Base-by-base conservation (phyloP, 2,113 vertebrate species). In the Xiphophorus maculatus region DNA sequence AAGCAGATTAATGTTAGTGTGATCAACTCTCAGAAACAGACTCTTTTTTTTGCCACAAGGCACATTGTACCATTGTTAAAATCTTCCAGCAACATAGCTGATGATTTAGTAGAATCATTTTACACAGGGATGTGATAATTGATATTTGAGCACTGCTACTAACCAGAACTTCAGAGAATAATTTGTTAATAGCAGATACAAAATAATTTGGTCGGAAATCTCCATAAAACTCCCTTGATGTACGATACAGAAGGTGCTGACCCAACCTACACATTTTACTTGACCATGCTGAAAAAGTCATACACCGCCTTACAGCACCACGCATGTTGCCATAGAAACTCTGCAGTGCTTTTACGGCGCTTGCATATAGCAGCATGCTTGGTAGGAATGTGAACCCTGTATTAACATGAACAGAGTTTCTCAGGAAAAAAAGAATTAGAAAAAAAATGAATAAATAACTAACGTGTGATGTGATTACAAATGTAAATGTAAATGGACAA, bases 251-350 rank as follows among this genome's bases (percentile, higher is more conserved):
- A 25, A 75, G 74, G 64, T 15, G 74, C 37, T 77, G 78, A 87
- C 81, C 75, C 84, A 69, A 30, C 90, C 88, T 80, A 88, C 87
- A 62, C 89, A 82, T 54, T 76, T 86, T 78, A 88, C 80, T 82
- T 77, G 67, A 77, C 69, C 14, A 27, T 77, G 84, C 82, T 66
- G 82, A 63, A 54, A 37, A 42, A 82, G 65, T 66, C 82, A 85
- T 62, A 58, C 64, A 71, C 44, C 71, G 65, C 63, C 66, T 84
- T 73, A 75, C 44, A 72, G 76, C 69, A 75, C 27, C 82, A 42
- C 79, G 78, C 82, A 78, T 81, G 90, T 91, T 93, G 70, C 90
- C 87, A 90, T 90, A 75, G 91, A 84, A 84, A 93, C 90, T 22
- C 67, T 61, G 81, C 83, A 76, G 77, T 4, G 15, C 75, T 40